phyloP scores from a whole-genome alignment of 2,797 vertebrate genomes.

The Miichthys miiuy region DNA sequence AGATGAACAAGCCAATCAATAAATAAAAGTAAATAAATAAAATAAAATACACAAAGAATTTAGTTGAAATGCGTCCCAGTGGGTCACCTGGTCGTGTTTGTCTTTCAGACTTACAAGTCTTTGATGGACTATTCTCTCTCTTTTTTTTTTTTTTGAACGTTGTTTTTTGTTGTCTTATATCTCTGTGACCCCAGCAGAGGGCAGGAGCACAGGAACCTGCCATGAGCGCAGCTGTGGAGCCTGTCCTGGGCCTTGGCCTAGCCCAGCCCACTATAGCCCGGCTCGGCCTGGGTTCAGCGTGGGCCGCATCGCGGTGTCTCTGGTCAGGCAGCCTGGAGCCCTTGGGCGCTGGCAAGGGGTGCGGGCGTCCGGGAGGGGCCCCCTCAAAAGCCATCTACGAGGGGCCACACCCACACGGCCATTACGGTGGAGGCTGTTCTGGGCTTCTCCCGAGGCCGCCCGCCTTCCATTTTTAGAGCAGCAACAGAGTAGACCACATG shows the following conservation, averaged over 20 bases:
- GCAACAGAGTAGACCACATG: slow-evolving; percentile 85
- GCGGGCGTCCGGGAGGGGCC: slow-evolving; percentile 89
- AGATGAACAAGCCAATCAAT: background rate
- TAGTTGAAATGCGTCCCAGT: background rate
- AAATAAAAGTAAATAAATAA: background rate
- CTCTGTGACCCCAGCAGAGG: slow-evolving; percentile 77
- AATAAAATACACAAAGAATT: background rate
- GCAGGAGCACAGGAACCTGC: slow-evolving; percentile 75
- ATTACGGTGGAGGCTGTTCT: slow-evolving; percentile 88
- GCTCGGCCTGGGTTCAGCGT: slow-evolving; percentile 84
- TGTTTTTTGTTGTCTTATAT: slow-evolving; percentile 32
- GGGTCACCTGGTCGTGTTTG: background rate
- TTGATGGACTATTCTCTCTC: background rate
- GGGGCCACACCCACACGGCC: slow-evolving; percentile 90
- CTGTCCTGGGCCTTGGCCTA: slow-evolving; percentile 55
- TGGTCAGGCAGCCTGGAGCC: slow-evolving; percentile 93
- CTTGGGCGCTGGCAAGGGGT: slow-evolving; percentile 91
- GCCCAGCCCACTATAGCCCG: slow-evolving; percentile 76
- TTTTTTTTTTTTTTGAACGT: background rate
- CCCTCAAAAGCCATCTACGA: slow-evolving; percentile 89
- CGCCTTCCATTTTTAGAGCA: slow-evolving; percentile 88
- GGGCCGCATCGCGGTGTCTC: slow-evolving; percentile 89
- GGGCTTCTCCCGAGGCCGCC: slow-evolving; percentile 83
- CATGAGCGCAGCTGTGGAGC: slow-evolving; percentile 53
- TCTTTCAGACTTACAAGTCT: background rate